A percentile compares a stretch with the other conserved stretches of the same genome.
Evolutionary conservation across 2,113 vertebrate genomes (phyloP).

Genomic region (Herpetotheres cachinnans): DNA sequence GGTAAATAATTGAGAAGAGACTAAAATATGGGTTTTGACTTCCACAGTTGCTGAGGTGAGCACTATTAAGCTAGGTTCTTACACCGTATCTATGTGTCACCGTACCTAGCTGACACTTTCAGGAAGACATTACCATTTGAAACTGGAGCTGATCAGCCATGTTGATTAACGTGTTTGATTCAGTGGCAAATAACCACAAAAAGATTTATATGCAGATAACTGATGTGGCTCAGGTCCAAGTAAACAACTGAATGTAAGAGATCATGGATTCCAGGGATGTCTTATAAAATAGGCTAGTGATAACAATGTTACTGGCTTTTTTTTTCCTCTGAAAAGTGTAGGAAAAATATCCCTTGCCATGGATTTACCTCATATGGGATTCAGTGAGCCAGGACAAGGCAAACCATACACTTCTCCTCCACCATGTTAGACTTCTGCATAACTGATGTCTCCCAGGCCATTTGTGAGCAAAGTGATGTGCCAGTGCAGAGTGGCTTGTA

Average conservation of each 20-base stretch:
- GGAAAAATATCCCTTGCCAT: not conserved
- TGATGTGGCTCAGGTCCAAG: not conserved
- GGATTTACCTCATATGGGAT: not conserved
- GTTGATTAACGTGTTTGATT: not conserved
- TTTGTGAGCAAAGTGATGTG: not conserved
- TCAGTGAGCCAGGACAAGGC: not conserved
- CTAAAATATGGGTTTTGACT: not conserved
- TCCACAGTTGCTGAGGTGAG: not conserved
- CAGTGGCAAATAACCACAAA: not conserved
- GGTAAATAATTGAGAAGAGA: not conserved
- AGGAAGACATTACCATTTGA: not conserved
- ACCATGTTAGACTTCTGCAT: not conserved
- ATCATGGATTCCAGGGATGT: not conserved
- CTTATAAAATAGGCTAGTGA: not conserved
- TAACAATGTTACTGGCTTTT: not conserved
- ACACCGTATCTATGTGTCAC: rapidly evolving
- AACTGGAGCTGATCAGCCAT: not conserved
- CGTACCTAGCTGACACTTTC: not conserved
- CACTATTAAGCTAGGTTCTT: not conserved
- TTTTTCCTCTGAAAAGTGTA: not conserved
- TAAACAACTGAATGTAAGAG: not conserved
- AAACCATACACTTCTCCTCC: not conserved
- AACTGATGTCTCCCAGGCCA: not conserved
- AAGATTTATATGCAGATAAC: not conserved
- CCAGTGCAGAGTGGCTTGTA: not conserved